phyloP scores from a whole-genome alignment of 1,140 invertebrate genomes.

The Apis laboriosa region DNA sequence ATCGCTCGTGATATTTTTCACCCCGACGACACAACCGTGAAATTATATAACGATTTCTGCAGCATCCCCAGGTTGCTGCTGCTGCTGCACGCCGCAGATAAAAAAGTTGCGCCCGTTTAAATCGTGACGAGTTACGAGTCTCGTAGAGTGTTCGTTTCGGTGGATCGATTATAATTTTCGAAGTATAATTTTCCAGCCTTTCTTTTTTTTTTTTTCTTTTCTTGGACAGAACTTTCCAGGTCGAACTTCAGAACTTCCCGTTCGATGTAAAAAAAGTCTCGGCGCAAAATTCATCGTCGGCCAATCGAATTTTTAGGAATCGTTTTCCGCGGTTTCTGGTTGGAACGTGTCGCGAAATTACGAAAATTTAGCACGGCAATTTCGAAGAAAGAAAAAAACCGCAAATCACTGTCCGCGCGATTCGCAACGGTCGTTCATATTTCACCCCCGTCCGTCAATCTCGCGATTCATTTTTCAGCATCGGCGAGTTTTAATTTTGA shows the following conservation, averaged over 20 bases:
- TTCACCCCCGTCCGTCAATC: constrained; percentile 2
- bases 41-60: background rate
- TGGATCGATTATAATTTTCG: background rate
- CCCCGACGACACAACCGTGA: background rate
- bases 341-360: background rate
- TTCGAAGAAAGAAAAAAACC: background rate
- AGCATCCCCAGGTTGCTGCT: background rate
- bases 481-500: constrained; percentile 14
- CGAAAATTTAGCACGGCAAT: constrained; percentile 19
- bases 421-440: constrained; percentile 18
- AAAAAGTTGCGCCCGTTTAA: background rate
- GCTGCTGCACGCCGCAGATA: background rate
- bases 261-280: background rate
- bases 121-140: constrained; percentile 1
- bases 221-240: too few species aligned
- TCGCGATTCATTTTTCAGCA: constrained; percentile 7
- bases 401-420: background rate
- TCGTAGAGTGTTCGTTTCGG: background rate
- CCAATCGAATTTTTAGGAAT: background rate
- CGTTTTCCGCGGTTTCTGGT: background rate
- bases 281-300: background rate
- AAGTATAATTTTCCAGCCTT: too few species aligned
- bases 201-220: too few species aligned
- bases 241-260: too few species aligned
- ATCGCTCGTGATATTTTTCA: constrained; percentile 11